A percentile compares a stretch with the other conserved stretches of the same genome.
Evolutionary conservation across 2,888 invertebrate species (phyloP).

Genomic region (Entomobrya multifasciata): DNA sequence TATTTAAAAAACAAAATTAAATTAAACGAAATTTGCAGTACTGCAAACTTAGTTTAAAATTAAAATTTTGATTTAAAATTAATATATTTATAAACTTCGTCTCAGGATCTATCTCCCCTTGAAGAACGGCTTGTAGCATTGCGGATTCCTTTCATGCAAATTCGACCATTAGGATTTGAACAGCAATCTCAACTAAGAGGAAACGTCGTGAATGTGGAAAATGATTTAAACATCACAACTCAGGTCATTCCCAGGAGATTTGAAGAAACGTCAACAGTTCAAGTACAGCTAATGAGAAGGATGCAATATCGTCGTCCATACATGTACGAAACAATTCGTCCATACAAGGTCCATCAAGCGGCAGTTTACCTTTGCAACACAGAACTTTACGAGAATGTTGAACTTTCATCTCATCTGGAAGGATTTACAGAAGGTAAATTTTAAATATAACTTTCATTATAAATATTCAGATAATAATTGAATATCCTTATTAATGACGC

Average conservation of each 20-base stretch:
- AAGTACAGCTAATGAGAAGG: conserved; percentile 7
- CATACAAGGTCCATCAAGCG: not conserved
- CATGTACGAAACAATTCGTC: not conserved
- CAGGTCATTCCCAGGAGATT: conserved; percentile 63
- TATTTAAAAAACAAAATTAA: no score
- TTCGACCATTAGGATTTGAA: conserved; percentile 40
- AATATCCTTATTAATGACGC: no score
- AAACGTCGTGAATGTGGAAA: conserved; percentile 72
- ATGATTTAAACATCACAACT: conserved; percentile 54
- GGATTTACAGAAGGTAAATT: not conserved
- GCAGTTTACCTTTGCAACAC: no score
- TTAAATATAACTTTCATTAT: no score
- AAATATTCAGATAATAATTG: no score
- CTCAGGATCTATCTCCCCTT: conserved; percentile 32
- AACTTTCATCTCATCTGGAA: not conserved
- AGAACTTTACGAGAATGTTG: not conserved
- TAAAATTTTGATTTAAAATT: no score
- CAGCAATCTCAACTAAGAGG: conserved; percentile 63
- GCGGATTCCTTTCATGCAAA: conserved; percentile 62
- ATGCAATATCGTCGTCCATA: not conserved
- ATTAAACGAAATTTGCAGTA: no score
- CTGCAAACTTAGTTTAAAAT: no score
- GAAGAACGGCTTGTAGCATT: conserved; percentile 60
- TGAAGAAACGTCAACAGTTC: conserved; percentile 61
- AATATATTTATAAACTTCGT: no score